These are phyloP conservation scores for human DNA, from an alignment of 2,113 vertebrate species.

Conservation along the genomic window GRCh38 chr5:64893001-64893500, in stretches of 20 bases:
- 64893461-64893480: neutral
- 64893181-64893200: conserved; percentile 75
- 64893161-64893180: conserved; percentile 77
- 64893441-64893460: conserved; percentile 21
- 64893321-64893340: conserved; percentile 80
- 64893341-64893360: conserved; percentile 82
- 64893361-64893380: conserved; percentile 74
- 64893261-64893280: conserved; percentile 77
- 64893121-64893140: conserved; percentile 73
- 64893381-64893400: conserved; percentile 69
- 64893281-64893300: conserved; percentile 85
- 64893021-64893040: conserved; percentile 31
- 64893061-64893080: neutral
- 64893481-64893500: conserved; percentile 67
- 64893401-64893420: conserved; percentile 63
- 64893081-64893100: neutral
- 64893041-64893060: neutral
- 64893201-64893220: conserved; percentile 78
- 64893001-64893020: conserved; percentile 9
- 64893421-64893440: conserved; percentile 65
- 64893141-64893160: conserved; percentile 42
- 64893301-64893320: conserved; percentile 74
- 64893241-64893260: conserved; percentile 82
- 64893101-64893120: conserved; percentile 56
- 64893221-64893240: conserved; percentile 82